phyloP scores from a whole-genome alignment of 53 echinoderm and acorn worm genomes.

The Echinometra lucunter region DNA sequence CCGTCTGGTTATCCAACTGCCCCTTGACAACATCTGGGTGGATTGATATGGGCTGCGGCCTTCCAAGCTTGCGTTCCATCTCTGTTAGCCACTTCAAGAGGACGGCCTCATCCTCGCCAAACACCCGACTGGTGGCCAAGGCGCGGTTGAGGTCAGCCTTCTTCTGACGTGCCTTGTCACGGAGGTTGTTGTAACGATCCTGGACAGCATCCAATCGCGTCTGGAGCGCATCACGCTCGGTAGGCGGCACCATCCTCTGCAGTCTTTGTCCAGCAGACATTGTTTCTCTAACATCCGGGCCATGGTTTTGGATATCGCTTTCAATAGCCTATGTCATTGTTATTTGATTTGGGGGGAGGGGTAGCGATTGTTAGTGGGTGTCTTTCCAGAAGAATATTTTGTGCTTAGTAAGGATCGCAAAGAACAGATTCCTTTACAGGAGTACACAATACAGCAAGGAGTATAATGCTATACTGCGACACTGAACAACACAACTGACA shows the following conservation, averaged over 20 bases:
- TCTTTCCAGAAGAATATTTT: background rate
- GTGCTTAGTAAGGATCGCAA: background rate
- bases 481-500: background rate
- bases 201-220: slow-evolving; percentile 74
- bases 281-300: slow-evolving; percentile 62
- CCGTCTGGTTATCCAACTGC: slow-evolving; percentile 83
- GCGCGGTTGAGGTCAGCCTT: slow-evolving; percentile 77
- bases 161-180: slow-evolving; percentile 72
- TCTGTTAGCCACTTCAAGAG: slow-evolving; percentile 91
- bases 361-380: slow-evolving; percentile 20
- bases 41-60: slow-evolving; percentile 77
- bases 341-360: slow-evolving; percentile 30
- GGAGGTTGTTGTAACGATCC: slow-evolving; percentile 76
- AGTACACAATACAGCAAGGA: slow-evolving; percentile 9
- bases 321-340: slow-evolving; percentile 70
- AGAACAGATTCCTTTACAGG: background rate
- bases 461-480: slow-evolving; percentile 8
- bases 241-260: slow-evolving; percentile 45
- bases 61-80: slow-evolving; percentile 81
- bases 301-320: slow-evolving; percentile 72
- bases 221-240: slow-evolving; percentile 74
- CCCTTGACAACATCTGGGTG: slow-evolving; percentile 72
- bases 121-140: slow-evolving; percentile 78
- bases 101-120: slow-evolving; percentile 80
- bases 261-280: slow-evolving; percentile 70